Evolutionary conservation across 2,888 invertebrate species (phyloP).

Genomic region (Chymomyza amoena): DNA sequence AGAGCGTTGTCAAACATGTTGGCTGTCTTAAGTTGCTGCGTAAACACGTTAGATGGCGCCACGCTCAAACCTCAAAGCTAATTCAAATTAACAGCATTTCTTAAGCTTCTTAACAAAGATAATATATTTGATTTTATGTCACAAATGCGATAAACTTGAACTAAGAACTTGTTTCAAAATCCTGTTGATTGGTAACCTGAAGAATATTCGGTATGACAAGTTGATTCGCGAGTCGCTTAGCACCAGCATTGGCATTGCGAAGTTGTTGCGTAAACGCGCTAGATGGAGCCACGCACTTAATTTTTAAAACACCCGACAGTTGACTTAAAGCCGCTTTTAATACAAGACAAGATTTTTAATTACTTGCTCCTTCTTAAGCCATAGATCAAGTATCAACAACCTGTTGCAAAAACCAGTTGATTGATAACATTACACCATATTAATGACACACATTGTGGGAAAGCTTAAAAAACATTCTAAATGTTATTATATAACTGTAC

Average conservation of each 20-base stretch:
- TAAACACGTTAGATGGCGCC: not conserved
- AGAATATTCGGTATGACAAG: not conserved
- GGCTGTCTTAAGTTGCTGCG: not conserved
- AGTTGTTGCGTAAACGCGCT: not conserved
- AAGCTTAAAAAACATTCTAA: slow-evolving; percentile 40
- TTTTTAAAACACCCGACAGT: not conserved
- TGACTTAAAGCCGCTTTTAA: not conserved
- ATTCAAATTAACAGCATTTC: not conserved
- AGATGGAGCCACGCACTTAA: not conserved
- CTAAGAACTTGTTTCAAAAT: too few species aligned
- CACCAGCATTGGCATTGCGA: not conserved
- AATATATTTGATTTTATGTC: too few species aligned
- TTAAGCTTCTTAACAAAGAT: too few species aligned
- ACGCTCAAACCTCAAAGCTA: not conserved
- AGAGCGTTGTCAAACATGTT: not conserved
- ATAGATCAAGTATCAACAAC: not conserved
- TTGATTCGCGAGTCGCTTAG: not conserved
- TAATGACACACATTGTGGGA: slow-evolving; percentile 28
- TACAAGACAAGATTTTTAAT: not conserved
- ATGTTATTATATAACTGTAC: slow-evolving; percentile 53
- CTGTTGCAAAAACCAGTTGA: slow-evolving; percentile 42
- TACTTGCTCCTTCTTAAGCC: not conserved
- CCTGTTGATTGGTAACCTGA: too few species aligned
- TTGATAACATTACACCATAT: slow-evolving; percentile 34
- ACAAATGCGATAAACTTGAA: too few species aligned